A percentile compares a stretch with the other conserved stretches of the same genome.
These are phyloP conservation scores for Epinephelus fuscoguttatus DNA, from an alignment of 2,113 vertebrate species.

Conservation along the genomic window DNA sequence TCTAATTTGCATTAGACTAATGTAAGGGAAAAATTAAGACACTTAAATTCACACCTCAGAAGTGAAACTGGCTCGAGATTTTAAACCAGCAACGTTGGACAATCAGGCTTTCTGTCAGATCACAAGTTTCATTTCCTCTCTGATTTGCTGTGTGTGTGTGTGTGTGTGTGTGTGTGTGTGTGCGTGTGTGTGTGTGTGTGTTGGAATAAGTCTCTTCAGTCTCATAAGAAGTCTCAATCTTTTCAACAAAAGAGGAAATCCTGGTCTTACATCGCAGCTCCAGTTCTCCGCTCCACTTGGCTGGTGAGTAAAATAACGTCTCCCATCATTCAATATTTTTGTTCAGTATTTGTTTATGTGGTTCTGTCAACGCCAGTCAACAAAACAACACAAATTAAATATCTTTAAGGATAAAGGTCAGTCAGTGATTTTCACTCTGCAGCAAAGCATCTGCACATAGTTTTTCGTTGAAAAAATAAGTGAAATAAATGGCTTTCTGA, in stretches of 20 bases:
- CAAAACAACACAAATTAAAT: not conserved
- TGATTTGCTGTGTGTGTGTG: not conserved
- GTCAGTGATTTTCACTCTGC: too few relatives aligned
- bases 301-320: constrained; percentile 39
- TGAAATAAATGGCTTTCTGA: too few relatives aligned
- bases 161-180: not conserved
- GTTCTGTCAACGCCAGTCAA: not conserved
- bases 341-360: not conserved
- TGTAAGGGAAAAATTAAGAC: not conserved
- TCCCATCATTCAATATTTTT: not conserved
- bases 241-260: constrained; percentile 31
- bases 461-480: too few relatives aligned
- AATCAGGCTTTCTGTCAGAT: not conserved
- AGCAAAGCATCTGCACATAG: not conserved
- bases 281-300: not conserved
- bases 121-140: constrained; percentile 45
- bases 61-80: not conserved
- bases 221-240: constrained; percentile 16
- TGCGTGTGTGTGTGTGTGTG: not conserved
- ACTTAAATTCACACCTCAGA: not conserved
- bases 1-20: not conserved
- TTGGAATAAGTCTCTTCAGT: not conserved
- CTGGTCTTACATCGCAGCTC: not conserved
- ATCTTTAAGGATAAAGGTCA: not conserved
- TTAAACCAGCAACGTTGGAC: not conserved